Evolutionary conservation across 2,888 invertebrate genomes (phyloP).

Genomic region (Panzeria rudis): DNA sequence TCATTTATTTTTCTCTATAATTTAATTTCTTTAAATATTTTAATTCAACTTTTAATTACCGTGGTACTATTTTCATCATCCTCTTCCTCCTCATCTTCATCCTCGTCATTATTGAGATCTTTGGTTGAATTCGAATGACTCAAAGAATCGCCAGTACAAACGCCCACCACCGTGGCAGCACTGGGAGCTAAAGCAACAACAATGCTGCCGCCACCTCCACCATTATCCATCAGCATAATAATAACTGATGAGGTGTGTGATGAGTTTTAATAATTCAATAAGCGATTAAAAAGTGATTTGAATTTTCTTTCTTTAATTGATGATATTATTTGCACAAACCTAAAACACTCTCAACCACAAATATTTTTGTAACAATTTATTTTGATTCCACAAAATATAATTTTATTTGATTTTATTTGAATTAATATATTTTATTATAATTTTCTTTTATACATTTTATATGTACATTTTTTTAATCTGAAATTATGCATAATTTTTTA

Average conservation of each 20-base stretch:
- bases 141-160: constrained; percentile 51
- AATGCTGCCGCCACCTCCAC: constrained; percentile 49
- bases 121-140: constrained; percentile 54
- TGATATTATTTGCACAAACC: not conserved
- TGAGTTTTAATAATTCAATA: not conserved
- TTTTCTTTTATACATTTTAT: not conserved
- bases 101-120: constrained; percentile 59
- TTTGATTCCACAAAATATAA: not conserved
- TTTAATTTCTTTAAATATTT: not conserved
- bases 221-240: constrained; percentile 77
- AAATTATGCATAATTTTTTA: constrained; percentile 10
- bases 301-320: not conserved
- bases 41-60: constrained; percentile 73
- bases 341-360: not conserved
- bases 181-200: constrained; percentile 59
- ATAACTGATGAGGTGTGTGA: constrained; percentile 10
- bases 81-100: constrained; percentile 72
- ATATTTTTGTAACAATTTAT: not conserved
- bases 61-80: constrained; percentile 75
- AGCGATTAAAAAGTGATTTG: not conserved
- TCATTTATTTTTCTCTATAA: not conserved
- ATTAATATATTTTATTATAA: not conserved
- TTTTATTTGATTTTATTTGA: not conserved
- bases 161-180: constrained; percentile 66
- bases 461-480: too few species aligned